A percentile compares a stretch with the other conserved stretches of the same genome.
These are phyloP conservation scores for Sphaeridia pumilis DNA, from an alignment of 2,888 invertebrate species.

Conservation along the genomic window DNA sequence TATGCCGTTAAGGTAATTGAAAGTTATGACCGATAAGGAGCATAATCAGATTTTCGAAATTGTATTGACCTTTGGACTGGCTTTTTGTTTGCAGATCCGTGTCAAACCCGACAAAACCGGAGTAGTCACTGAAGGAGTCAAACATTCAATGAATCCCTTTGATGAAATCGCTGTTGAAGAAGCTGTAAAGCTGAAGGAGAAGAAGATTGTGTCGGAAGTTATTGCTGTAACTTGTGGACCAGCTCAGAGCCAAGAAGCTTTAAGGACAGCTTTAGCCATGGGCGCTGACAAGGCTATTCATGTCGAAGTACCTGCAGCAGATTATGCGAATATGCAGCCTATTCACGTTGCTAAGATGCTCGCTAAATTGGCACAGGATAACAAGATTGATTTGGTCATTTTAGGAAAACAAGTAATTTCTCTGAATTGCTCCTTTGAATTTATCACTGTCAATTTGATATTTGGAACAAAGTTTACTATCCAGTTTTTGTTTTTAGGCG, in stretches of 20 bases:
- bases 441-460: no score
- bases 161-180: slow-evolving; percentile 99
- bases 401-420: slow-evolving; percentile 80
- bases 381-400: slow-evolving; percentile 84
- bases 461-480: no score
- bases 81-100: slow-evolving; percentile 56
- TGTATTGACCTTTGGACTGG: neutral
- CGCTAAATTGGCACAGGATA: slow-evolving; percentile 82
- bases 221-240: slow-evolving; percentile 96
- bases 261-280: slow-evolving; percentile 95
- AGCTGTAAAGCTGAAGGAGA: slow-evolving; percentile 94
- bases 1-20: slow-evolving; percentile 98
- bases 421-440: slow-evolving; percentile 9
- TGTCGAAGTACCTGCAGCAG: slow-evolving; percentile 74
- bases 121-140: slow-evolving; percentile 95
- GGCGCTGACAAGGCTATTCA: slow-evolving; percentile 95
- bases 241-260: slow-evolving; percentile 83
- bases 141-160: slow-evolving; percentile 99
- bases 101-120: slow-evolving; percentile 96
- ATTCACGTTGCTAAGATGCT: slow-evolving; percentile 93
- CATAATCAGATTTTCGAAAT: no score
- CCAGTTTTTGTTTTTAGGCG: slow-evolving; percentile 53
- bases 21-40: neutral
- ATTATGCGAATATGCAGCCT: slow-evolving; percentile 83
- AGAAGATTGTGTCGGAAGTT: slow-evolving; percentile 84